Evolutionary conservation across 2,797 vertebrate genomes (phyloP), one percentile per base, ranked within the genome.

Genomic region (Microctenopoma stevenorrisi): DNA sequence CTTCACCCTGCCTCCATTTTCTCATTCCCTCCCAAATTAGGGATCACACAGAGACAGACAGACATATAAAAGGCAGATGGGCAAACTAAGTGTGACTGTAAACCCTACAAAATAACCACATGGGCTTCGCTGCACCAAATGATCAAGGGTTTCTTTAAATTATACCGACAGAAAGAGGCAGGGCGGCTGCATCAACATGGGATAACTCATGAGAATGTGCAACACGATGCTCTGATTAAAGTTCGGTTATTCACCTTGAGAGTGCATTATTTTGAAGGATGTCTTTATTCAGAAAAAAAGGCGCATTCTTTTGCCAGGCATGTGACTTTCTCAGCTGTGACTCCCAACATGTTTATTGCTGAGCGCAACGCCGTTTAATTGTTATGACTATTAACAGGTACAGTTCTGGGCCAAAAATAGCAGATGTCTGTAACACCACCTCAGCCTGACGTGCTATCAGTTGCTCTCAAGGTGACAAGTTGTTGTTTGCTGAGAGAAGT

Each of bases 321-420:
- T 53, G 57, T 28, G 33, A 76, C 38, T 55, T 77, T 75, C 42
- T 75, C 74, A 59, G 72, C 33, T 54, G 10, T 72, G 68, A 78
- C 74, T 78, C 52, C 67, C 66, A 66, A 63, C 49, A 26, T 64
- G 54, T 61, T 76, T 14, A 61, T 54, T 64, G 51, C 38, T 2
- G 42, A 69, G 68, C 53, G 62, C 35, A 79, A 63, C 80, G 59
- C 66, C 78, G 68, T 81, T 77, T 87, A 77, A 88, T 82, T 83
- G 69, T 82, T 78, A 53, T 56, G 68, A 70, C 48, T 80, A 40
- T 81, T 79, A 84, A n/a, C 71, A 83, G 72, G 55, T 72, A 70
- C 71, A 64, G 22, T 33, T 56, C 22, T 15, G 52, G 26, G 49
- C 46, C 56, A 35, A 60, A 73, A 82, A 83, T 75, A 81, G 44